Base-by-base conservation (phyloP, 2,113 vertebrate species). In the Cairina moschata region DNA sequence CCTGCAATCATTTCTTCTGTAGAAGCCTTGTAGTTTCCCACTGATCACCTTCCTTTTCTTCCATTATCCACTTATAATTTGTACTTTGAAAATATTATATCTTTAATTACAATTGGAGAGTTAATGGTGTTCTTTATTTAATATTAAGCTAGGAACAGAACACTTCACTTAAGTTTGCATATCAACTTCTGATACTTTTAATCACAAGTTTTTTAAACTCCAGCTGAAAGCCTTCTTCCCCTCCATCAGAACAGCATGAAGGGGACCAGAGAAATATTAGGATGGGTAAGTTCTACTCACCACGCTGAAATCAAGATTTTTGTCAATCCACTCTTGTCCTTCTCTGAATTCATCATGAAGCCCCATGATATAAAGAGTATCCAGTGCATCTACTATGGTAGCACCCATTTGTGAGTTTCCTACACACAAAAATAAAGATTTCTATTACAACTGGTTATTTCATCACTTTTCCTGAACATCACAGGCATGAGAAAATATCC, bases 331-430 rank as follows among this genome's bases (percentile, higher is more conserved):
- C 81, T 98, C 99, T 95, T 99, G 98, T 60, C 99, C 99, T 78
- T 99, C 99, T 97, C 98, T 98, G 97, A 99, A 99, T 97, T 99
- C 99, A 68, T 99, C 98, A 3, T 99, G 99, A 78, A 99, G 99
- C 42, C 99, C 99, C 99, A 99, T 99, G 90, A 99, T 99, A 96
- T 99, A 99, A 83, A 99, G 98, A 6, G 99, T 99, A 98, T 99
- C 99, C 96, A 99, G 96, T 63, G 99, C 99, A 81, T 99, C 99
- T 95, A 99, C 99, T 89, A 99, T 99, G 73, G 99, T 99, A 84
- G 99, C 99, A 90, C 99, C 99, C 94, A 99, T 98, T 73, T 99
- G 99, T 81, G 99, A 99, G 96, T 99, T 99, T 95, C 99, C 99
- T 99, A 91, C 23, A n/a, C 1, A 22, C 21, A 67, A 89, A 95